Evolutionary conservation across 2,797 vertebrate genomes (phyloP).

Genomic region (Notolepis coatsorum): DNA sequence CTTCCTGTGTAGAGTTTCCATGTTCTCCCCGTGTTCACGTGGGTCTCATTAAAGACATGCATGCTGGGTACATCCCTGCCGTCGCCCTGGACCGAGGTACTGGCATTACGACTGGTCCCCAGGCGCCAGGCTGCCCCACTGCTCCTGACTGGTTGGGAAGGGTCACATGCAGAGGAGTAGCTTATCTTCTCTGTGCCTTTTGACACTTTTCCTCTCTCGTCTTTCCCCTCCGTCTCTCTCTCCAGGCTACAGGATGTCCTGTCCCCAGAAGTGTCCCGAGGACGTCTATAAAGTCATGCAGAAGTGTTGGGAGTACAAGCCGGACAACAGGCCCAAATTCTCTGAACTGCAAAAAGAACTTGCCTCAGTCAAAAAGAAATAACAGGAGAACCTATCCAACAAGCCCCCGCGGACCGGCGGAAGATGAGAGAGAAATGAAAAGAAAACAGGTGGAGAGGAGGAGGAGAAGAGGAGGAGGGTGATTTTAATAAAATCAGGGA

Average conservation of each 20-base stretch:
- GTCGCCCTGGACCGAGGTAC: too few relatives aligned
- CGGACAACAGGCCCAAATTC: conserved; percentile 94
- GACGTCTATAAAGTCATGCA: conserved; percentile 96
- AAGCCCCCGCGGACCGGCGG: too few relatives aligned
- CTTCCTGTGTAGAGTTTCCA: not conserved
- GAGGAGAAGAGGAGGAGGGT: too few relatives aligned
- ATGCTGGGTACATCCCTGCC: too few relatives aligned
- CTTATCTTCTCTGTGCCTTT: not conserved
- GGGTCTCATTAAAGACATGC: too few relatives aligned
- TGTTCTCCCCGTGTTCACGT: not conserved
- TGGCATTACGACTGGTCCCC: too few relatives aligned
- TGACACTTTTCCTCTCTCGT: not conserved
- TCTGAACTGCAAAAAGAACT: conserved; percentile 92
- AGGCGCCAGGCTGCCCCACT: too few relatives aligned
- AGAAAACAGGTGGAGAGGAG: too few relatives aligned
- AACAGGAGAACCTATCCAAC: conserved; percentile 14
- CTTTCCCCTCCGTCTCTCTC: not conserved
- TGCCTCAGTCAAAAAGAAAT: conserved; percentile 88
- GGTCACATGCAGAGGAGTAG: too few relatives aligned
- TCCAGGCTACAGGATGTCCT: conserved; percentile 94
- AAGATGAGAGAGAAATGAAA: too few relatives aligned
- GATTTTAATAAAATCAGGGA: too few relatives aligned
- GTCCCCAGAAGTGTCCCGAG: conserved; percentile 95
- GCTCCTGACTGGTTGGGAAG: too few relatives aligned
- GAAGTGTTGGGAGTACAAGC: conserved; percentile 95